Percentiles rank a stretch among this genome's conserved stretches.
These are phyloP conservation scores for Podargus strigoides DNA, from an alignment of 2,797 vertebrate species.

Conservation along the genomic window DNA sequence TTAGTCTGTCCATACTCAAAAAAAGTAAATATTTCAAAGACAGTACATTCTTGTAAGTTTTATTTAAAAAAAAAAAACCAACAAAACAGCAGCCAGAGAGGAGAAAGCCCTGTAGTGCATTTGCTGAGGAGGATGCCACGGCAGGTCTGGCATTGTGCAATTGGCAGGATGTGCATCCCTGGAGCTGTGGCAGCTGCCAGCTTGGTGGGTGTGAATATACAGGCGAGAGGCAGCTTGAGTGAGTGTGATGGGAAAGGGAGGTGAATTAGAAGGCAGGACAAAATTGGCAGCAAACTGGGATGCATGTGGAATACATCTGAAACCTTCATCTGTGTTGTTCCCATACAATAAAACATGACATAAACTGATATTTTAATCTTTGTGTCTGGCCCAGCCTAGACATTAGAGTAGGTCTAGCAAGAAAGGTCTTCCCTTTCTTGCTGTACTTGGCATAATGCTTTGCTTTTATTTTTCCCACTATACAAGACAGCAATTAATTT, in stretches of 20 bases:
- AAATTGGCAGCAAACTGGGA: neutral
- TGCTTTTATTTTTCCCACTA: neutral
- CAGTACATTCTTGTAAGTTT: neutral
- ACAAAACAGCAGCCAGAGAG: neutral
- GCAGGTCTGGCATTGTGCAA: rapidly evolving
- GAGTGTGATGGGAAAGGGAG: neutral
- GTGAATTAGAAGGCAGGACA: neutral
- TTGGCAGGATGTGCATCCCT: neutral
- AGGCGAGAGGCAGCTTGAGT: neutral
- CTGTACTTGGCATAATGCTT: neutral
- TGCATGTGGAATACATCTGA: neutral
- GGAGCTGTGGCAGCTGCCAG: neutral
- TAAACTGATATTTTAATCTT: neutral
- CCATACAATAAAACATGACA: neutral
- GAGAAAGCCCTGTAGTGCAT: neutral
- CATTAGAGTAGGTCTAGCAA: neutral
- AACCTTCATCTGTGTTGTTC: neutral
- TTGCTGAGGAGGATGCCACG: neutral
- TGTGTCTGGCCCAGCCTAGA: neutral
- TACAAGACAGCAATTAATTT: neutral
- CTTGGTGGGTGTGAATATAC: neutral
- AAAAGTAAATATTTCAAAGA: neutral
- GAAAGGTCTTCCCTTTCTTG: neutral
- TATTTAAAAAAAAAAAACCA: neutral
- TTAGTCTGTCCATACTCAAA: neutral